Conservation (phyloP, 2,113 vertebrate genomes). For the Todiramphus saurophagus region DNA sequence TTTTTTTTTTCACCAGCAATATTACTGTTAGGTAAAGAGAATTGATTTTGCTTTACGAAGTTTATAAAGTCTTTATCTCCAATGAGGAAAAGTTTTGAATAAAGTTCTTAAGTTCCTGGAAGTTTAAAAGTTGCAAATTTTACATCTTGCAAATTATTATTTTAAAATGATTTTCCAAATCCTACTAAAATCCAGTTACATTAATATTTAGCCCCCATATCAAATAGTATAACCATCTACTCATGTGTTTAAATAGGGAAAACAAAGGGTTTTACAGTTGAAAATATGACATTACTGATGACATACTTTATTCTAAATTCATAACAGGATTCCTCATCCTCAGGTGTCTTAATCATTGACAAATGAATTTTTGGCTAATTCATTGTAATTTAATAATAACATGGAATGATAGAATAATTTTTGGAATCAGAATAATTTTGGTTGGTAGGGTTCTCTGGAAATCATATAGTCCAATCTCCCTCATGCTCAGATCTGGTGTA, state of each 20-base stretch:
- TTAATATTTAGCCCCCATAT: neutral
- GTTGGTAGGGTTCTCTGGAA: neutral
- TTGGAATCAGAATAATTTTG: neutral
- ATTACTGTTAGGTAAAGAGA: neutral
- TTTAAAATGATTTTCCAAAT: neutral
- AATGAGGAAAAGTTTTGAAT: neutral
- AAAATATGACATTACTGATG: neutral
- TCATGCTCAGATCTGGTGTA: neutral
- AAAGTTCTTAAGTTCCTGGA: neutral
- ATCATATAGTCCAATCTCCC: neutral
- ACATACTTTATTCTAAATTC: neutral
- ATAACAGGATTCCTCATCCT: neutral
- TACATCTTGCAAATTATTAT: neutral
- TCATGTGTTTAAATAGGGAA: neutral
- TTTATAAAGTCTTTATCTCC: neutral
- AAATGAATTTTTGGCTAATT: neutral
- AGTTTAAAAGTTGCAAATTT: neutral
- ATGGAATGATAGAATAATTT: neutral
- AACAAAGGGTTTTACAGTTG: neutral
- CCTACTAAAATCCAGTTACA: neutral
- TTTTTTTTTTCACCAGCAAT: neutral
- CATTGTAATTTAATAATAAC: neutral
- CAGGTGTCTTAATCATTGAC: constrained; percentile 21
- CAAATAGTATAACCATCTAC: neutral
- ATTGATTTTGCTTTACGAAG: neutral